phyloP scores from a whole-genome alignment of 2,797 vertebrate genomes.

The Clarias platycephalus region DNA sequence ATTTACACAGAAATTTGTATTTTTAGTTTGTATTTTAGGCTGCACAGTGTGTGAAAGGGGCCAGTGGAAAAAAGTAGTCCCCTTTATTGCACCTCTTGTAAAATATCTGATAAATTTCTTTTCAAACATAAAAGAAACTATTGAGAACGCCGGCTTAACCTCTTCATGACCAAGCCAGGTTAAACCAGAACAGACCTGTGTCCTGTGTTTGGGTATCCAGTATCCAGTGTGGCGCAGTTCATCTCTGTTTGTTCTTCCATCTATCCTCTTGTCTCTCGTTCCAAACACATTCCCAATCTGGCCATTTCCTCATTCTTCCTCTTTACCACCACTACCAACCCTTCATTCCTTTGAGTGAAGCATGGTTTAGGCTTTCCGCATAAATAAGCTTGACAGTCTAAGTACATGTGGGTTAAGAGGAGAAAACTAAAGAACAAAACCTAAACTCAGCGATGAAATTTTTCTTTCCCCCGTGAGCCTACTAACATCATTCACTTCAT shows the following conservation, averaged over 20 bases:
- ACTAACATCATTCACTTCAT: constrained; percentile 29
- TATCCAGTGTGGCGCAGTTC: constrained; percentile 9
- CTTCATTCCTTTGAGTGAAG: constrained; percentile 14
- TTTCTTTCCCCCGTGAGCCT: constrained; percentile 21
- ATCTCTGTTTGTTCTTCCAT: constrained; percentile 27
- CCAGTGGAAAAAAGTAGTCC: constrained; percentile 78
- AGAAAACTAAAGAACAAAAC: constrained; percentile 47
- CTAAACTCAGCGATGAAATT: constrained; percentile 36
- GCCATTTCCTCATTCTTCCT: constrained; percentile 28
- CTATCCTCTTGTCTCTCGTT: constrained; percentile 35
- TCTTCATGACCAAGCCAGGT: constrained; percentile 31
- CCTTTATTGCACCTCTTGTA: constrained; percentile 81
- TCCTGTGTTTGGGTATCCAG: constrained; percentile 42
- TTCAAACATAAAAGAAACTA: constrained; percentile 76
- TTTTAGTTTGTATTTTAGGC: constrained; percentile 82
- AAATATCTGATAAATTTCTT: constrained; percentile 85
- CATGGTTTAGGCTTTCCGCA: constrained; percentile 30
- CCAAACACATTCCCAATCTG: constrained; percentile 37
- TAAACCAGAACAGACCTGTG: constrained; percentile 29
- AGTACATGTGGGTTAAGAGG: constrained; percentile 39
- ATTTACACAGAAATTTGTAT: constrained; percentile 93
- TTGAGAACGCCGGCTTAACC: constrained; percentile 65
- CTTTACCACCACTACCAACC: constrained; percentile 19
- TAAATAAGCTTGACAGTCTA: constrained; percentile 44
- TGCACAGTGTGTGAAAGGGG: constrained; percentile 74